Evolutionary conservation across 2,113 vertebrate genomes (phyloP).

Genomic region (Eptesicus fuscus): DNA sequence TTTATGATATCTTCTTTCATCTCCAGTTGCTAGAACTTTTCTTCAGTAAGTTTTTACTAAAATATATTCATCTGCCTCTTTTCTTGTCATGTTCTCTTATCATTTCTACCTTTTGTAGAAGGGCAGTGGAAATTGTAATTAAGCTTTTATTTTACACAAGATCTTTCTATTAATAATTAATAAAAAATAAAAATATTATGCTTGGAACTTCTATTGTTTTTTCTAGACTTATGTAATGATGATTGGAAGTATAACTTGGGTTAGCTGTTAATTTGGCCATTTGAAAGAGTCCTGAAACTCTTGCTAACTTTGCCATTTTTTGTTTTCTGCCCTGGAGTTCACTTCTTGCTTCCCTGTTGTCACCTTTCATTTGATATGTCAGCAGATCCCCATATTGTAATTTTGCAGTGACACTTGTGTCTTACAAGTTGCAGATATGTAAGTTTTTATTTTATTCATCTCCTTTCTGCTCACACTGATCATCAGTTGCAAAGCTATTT

Average conservation of each 20-base stretch:
- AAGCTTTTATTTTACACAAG: not conserved
- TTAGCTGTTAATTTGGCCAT: not conserved
- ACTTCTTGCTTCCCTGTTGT: not conserved
- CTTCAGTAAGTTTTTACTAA: not conserved
- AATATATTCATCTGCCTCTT: not conserved
- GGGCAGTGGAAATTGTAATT: not conserved
- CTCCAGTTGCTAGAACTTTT: not conserved
- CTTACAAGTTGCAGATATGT: not conserved
- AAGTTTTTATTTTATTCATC: not conserved
- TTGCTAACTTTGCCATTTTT: not conserved
- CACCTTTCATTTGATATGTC: not conserved
- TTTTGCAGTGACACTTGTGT: not conserved
- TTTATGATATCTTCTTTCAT: not conserved
- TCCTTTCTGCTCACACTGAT: not conserved
- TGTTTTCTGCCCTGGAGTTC: not conserved
- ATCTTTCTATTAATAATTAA: not conserved
- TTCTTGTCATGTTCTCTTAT: not conserved
- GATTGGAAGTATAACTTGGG: not conserved
- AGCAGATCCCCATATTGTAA: not conserved
- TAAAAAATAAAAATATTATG: not conserved
- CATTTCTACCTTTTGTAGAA: not conserved
- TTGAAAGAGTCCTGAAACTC: not conserved
- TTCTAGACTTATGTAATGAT: not conserved
- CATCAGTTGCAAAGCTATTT: not conserved
- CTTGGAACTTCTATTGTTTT: not conserved